Base-by-base conservation (phyloP, 2,888 invertebrate genomes). In the Punctoribates punctum region DNA sequence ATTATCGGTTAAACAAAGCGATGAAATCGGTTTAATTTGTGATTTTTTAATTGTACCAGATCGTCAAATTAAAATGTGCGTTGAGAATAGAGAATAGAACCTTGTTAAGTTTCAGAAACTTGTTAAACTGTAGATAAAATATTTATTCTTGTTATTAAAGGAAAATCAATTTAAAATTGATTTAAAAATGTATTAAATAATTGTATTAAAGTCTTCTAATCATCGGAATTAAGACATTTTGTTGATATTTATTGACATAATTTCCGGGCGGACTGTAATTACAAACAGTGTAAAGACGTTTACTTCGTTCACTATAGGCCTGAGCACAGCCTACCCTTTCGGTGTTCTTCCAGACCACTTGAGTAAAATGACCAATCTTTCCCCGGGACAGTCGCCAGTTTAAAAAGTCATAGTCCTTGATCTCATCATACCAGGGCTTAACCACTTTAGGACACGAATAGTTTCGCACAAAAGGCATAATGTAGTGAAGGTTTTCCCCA, bases 191-290 rank as follows among this genome's bases (percentile, higher is more conserved):
- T 57, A 5, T 23, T 57, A 6, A 57, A 25, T 15, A 62, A 29
- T 29, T 9, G 4, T 29, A 62, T 62, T 29, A 62, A 25, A 11
- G 13, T 17, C 9, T 23, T 9, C 11, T 62, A 62, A 11, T 25
- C 46, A 70, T 23, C 23, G 70, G 70, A 5, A 20, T 4, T 23
- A 70, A 46, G 20, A 70, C 70, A 46, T 70, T 70, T 23, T 70
- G 23, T 3, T 42, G n/a, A 25, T 70, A 70, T 42, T 42, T n/a
- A 20, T 70, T 70, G 23, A 38, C 25, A 42, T 42, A 70, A 48
- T 75, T 75, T 27, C 75, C 75, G 17, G 75, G 72, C 17, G 72
- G 72, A 42, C 67, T 46, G n/a, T 75, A 75, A 54, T 73, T 75
- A 51, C 75, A 75, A 20, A 75, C 75, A 11, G 42, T 48, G 23